Conservation (phyloP, 2,888 invertebrate genomes). For the Calephelis perditalis region DNA sequence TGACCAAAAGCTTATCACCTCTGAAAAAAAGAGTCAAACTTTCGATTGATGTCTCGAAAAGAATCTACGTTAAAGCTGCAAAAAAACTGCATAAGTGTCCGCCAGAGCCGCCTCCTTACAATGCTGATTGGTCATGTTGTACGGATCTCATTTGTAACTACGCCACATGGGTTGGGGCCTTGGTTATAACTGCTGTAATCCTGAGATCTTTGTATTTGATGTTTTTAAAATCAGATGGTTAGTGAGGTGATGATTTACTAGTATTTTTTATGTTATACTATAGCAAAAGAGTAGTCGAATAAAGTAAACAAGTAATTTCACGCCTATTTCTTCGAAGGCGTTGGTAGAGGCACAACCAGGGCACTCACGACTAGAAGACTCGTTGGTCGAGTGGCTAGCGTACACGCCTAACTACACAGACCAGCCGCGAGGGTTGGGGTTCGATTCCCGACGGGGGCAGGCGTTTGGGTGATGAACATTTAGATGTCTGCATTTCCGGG, state of each 20-base stretch:
- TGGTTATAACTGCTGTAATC: conserved; percentile 38
- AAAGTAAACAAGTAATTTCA: no score
- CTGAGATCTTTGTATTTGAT: conserved; percentile 43
- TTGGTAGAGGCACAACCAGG: no score
- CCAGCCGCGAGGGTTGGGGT: no score
- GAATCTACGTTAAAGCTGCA: neutral
- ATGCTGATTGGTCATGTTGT: neutral
- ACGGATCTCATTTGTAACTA: conserved; percentile 24
- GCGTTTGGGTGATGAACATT: no score
- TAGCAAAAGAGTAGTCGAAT: no score
- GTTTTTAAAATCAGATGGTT: conserved; percentile 38
- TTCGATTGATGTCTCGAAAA: neutral
- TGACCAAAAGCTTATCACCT: neutral
- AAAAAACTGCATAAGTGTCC: neutral
- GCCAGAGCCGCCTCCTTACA: neutral
- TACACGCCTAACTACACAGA: no score
- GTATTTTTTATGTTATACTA: no score
- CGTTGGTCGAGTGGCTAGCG: no score
- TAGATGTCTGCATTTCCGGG: no score
- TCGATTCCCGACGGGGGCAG: no score
- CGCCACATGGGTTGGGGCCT: conserved; percentile 38
- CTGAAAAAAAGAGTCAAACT: neutral
- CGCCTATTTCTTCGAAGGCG: no score
- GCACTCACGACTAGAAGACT: no score
- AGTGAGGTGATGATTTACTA: neutral